Conservation (phyloP, 2,113 vertebrate genomes). For the Cryptomyrus ogoouensis region DNA sequence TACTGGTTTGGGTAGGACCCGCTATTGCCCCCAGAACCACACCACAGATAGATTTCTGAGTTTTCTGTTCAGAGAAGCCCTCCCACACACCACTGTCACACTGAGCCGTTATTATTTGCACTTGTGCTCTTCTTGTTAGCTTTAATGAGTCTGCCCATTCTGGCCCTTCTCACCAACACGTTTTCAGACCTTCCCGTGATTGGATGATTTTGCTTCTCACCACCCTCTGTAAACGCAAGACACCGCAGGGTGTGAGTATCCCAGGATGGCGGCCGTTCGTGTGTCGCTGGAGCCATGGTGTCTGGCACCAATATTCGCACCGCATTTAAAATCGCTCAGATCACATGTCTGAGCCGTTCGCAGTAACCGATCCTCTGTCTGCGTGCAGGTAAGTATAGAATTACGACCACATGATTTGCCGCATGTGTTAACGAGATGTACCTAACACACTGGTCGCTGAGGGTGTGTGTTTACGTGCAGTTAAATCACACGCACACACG, state of each 20-base stretch:
- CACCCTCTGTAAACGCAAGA: neutral
- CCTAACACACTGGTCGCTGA: neutral
- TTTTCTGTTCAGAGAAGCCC: neutral
- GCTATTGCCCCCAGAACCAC: neutral
- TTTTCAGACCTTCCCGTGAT: neutral
- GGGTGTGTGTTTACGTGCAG: neutral
- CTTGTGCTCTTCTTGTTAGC: neutral
- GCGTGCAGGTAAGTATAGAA: neutral
- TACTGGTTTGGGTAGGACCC: neutral
- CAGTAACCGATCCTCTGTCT: neutral
- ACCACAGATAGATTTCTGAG: neutral
- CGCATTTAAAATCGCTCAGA: neutral
- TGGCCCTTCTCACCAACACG: neutral
- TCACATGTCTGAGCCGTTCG: neutral
- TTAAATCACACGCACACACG: too few species aligned
- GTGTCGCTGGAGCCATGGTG: neutral
- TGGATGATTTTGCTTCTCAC: neutral
- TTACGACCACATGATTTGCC: neutral
- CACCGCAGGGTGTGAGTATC: neutral
- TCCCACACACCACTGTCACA: neutral
- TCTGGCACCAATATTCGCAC: neutral
- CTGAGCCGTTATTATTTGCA: neutral
- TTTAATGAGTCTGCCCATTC: neutral
- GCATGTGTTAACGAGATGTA: neutral
- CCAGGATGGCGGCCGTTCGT: neutral